phyloP scores from a whole-genome alignment of 2,797 vertebrate species.

The Amblyraja radiata region DNA sequence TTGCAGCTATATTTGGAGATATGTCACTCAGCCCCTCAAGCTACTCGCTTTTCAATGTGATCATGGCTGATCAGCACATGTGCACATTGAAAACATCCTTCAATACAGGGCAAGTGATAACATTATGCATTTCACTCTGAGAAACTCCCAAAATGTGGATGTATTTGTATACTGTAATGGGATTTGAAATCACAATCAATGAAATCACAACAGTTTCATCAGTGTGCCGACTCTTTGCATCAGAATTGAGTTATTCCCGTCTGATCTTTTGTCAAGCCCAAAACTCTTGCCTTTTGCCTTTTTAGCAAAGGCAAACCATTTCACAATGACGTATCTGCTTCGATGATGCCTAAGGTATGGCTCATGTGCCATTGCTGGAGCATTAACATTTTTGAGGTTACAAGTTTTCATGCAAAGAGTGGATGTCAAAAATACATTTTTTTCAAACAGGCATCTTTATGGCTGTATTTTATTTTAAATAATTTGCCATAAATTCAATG shows the following conservation, averaged over 20 bases:
- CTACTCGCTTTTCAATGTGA: no score
- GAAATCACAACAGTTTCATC: not conserved
- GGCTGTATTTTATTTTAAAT: not conserved
- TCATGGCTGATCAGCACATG: no score
- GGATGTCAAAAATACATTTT: not conserved
- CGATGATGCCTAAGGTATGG: not conserved
- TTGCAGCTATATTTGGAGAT: not conserved
- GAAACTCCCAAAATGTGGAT: no score
- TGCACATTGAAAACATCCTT: not conserved
- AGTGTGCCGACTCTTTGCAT: not conserved
- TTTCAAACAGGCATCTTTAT: not conserved
- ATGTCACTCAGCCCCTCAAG: no score
- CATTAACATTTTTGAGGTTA: not conserved
- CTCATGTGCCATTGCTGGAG: not conserved
- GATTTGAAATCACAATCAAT: not conserved
- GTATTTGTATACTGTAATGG: not conserved
- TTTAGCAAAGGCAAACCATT: not conserved
- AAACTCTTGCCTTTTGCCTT: not conserved
- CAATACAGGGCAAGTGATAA: not conserved
- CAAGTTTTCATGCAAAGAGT: not conserved
- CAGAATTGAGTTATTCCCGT: not conserved
- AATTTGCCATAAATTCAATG: not conserved
- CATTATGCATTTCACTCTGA: not conserved
- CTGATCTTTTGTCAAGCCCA: not conserved
- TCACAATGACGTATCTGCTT: not conserved